Percentiles rank a stretch among this genome's conserved stretches.
Evolutionary conservation across 2,797 vertebrate species (phyloP).

Genomic region (Xyrichtys novacula): DNA sequence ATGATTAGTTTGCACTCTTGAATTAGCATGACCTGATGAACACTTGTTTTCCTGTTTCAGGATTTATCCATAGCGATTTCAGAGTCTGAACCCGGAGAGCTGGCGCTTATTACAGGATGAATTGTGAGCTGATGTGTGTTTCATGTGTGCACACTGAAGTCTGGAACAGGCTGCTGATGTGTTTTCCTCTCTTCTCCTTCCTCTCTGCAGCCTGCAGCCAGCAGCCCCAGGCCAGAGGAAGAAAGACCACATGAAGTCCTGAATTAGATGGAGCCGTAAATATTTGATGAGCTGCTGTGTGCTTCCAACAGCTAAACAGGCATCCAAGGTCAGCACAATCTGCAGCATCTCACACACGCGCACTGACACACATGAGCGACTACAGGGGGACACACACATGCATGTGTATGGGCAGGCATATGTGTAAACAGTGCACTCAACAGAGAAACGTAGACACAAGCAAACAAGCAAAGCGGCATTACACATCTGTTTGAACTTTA

Average conservation of each 20-base stretch:
- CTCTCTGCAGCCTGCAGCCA: constrained; percentile 34
- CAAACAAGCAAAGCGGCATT: background rate
- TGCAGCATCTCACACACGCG: constrained; percentile 15
- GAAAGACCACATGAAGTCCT: constrained; percentile 63
- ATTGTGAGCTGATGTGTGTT: background rate
- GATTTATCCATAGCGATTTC: background rate
- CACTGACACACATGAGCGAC: background rate
- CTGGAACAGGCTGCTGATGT: constrained; percentile 17
- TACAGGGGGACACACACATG: background rate
- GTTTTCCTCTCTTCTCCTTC: constrained; percentile 26
- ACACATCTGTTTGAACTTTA: background rate
- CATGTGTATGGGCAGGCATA: background rate
- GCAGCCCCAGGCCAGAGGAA: constrained; percentile 41
- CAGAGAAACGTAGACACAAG: background rate
- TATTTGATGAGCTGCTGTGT: constrained; percentile 77
- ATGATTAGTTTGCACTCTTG: background rate
- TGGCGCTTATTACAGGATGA: background rate
- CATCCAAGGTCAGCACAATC: constrained; percentile 66
- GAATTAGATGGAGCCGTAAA: constrained; percentile 75
- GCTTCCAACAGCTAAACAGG: constrained; percentile 60
- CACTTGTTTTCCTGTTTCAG: background rate
- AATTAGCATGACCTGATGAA: background rate
- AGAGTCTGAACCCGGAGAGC: background rate
- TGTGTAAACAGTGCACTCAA: background rate
- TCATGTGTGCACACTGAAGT: constrained; percentile 4